A percentile compares a stretch with the other conserved stretches of the same genome.
Conservation (phyloP, 2,113 vertebrate species). For the Thalassoma bifasciatum region DNA sequence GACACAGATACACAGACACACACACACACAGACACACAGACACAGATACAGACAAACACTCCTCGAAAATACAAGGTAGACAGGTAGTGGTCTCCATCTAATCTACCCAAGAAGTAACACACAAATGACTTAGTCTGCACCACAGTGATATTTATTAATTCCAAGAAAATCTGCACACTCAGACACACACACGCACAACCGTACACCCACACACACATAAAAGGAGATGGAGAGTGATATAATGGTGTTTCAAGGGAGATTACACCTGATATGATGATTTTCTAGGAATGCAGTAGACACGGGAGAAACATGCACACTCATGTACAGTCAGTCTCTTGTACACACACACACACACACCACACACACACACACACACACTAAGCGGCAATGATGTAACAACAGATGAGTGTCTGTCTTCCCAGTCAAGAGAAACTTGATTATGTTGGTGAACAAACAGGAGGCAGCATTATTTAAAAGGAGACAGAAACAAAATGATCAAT, state of each 20-base stretch:
- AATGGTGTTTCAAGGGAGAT: neutral
- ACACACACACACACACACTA: too few species aligned
- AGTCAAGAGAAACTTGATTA: neutral
- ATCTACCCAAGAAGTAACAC: too few species aligned
- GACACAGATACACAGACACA: too few species aligned
- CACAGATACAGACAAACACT: too few species aligned
- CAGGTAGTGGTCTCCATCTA: too few species aligned
- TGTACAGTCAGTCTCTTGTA: neutral
- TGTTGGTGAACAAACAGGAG: neutral
- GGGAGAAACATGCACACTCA: neutral
- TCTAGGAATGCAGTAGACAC: constrained; percentile 19
- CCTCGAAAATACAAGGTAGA: too few species aligned
- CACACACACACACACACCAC: neutral
- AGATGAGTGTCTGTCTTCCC: neutral
- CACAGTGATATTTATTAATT: constrained; percentile 51
- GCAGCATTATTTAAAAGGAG: constrained; percentile 9
- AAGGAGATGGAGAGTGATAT: neutral
- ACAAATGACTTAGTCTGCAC: too few species aligned
- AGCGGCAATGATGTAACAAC: neutral
- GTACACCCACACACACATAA: neutral
- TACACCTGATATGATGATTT: constrained; percentile 20
- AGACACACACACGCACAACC: neutral
- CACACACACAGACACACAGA: too few species aligned
- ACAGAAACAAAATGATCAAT: constrained; percentile 33
- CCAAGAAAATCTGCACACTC: constrained; percentile 15